Percentiles rank a stretch among this genome's conserved stretches.
Evolutionary conservation across 2,888 invertebrate species (phyloP).

Genomic region (Sphinx pinastri): DNA sequence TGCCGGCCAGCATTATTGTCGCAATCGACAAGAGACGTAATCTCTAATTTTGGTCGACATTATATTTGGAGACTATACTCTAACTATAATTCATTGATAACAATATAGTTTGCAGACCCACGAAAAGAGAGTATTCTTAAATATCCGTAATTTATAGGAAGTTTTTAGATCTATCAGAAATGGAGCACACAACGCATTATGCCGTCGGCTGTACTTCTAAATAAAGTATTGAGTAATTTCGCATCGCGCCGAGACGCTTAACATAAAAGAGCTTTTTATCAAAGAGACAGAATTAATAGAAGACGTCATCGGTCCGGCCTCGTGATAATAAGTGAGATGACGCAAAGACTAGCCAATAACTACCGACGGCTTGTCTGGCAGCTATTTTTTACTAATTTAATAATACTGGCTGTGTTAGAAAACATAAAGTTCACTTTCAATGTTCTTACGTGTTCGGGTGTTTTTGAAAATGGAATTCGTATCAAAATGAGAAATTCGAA

Average conservation of each 20-base stretch:
- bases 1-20: no score
- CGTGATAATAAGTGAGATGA: conserved; percentile 35
- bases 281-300: conserved; percentile 39
- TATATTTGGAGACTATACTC: no score
- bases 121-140: no score
- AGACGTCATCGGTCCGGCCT: conserved; percentile 43
- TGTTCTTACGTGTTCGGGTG: no score
- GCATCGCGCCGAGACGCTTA: conserved; percentile 25
- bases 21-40: no score
- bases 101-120: no score
- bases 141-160: no score
- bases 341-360: conserved; percentile 1
- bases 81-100: no score
- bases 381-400: background rate
- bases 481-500: no score
- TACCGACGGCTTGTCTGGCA: background rate
- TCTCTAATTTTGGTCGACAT: no score
- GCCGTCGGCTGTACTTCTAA: conserved; percentile 33
- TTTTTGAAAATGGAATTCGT: no score
- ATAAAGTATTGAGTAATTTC: conserved; percentile 38
- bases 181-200: conserved; percentile 10
- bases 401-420: background rate
- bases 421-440: no score
- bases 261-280: conserved; percentile 40
- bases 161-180: conserved; percentile 5